These are phyloP conservation scores for Cephus pulcher DNA, from an alignment of 2,888 invertebrate species.

Conservation along the genomic window DNA sequence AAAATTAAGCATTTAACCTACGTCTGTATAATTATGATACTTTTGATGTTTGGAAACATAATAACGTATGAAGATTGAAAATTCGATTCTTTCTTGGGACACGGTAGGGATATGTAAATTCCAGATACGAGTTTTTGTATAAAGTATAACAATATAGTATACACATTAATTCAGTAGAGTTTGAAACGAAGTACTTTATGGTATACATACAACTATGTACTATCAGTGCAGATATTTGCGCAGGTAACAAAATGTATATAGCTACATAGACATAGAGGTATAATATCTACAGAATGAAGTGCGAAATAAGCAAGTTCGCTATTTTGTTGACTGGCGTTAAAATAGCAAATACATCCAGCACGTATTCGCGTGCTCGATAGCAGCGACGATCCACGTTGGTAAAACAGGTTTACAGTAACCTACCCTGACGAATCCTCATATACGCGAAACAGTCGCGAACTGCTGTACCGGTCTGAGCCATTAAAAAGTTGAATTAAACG, in stretches of 20 bases:
- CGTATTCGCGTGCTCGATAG: background rate
- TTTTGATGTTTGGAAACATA: too few relatives aligned
- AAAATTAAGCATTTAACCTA: background rate
- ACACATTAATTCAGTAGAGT: background rate
- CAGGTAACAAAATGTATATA: too few relatives aligned
- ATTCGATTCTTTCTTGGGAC: too few relatives aligned
- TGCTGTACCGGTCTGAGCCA: background rate
- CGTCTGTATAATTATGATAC: too few relatives aligned
- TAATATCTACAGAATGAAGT: background rate
- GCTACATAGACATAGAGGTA: background rate
- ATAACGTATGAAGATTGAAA: too few relatives aligned
- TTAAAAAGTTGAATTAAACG: slow-evolving; percentile 2
- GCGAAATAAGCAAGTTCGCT: background rate
- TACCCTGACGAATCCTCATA: background rate
- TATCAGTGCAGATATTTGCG: too few relatives aligned
- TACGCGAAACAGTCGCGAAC: background rate
- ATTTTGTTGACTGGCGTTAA: background rate
- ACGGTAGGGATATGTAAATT: too few relatives aligned
- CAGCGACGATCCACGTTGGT: slow-evolving; percentile 1
- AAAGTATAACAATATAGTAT: background rate
- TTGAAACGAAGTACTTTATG: background rate
- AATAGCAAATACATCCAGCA: background rate
- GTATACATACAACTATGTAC: background rate
- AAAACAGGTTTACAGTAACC: background rate
- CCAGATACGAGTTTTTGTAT: background rate